These are phyloP conservation scores for Nomada fucata DNA, from an alignment of 2,888 invertebrate species.

Conservation along the genomic window DNA sequence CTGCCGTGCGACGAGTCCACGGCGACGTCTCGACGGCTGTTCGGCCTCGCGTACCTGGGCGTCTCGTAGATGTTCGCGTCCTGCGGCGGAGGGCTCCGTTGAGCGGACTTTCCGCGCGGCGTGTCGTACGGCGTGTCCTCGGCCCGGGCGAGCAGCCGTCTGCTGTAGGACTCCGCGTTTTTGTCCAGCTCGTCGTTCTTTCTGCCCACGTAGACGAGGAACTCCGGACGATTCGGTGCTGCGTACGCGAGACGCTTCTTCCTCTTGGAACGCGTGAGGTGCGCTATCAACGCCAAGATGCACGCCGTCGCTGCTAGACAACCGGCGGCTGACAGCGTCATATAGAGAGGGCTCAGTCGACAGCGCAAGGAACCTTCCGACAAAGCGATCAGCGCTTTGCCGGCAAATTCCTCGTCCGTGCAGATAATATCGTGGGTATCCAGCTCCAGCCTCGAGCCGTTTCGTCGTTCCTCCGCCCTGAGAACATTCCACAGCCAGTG, in stretches of 20 bases:
- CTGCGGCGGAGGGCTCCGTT: constrained; percentile 63
- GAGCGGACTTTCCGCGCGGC: constrained; percentile 64
- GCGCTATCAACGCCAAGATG: constrained; percentile 81
- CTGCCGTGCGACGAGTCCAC: constrained; percentile 42
- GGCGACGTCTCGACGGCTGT: constrained; percentile 27
- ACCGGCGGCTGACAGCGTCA: constrained; percentile 81
- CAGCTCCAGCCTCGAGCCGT: constrained; percentile 81
- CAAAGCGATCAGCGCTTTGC: constrained; percentile 79
- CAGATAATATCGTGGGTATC: constrained; percentile 81
- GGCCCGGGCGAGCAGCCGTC: constrained; percentile 77
- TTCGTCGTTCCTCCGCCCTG: constrained; percentile 81
- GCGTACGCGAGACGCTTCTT: constrained; percentile 79
- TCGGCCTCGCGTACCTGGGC: constrained; percentile 72
- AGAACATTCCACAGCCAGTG: constrained; percentile 93
- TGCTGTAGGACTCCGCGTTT: constrained; percentile 79
- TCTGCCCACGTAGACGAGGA: constrained; percentile 82
- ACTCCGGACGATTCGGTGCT: constrained; percentile 80
- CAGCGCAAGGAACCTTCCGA: constrained; percentile 80
- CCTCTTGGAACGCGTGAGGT: constrained; percentile 78
- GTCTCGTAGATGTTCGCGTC: constrained; percentile 81
- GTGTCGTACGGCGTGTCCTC: constrained; percentile 81
- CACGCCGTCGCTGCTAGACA: constrained; percentile 80
- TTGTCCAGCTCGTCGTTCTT: constrained; percentile 78
- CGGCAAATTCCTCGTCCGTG: constrained; percentile 81
- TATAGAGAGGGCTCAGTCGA: constrained; percentile 79